Percentiles rank a stretch among this genome's conserved stretches.
Conservation (phyloP, 2,797 vertebrate species). For the Buceros bicornis region DNA sequence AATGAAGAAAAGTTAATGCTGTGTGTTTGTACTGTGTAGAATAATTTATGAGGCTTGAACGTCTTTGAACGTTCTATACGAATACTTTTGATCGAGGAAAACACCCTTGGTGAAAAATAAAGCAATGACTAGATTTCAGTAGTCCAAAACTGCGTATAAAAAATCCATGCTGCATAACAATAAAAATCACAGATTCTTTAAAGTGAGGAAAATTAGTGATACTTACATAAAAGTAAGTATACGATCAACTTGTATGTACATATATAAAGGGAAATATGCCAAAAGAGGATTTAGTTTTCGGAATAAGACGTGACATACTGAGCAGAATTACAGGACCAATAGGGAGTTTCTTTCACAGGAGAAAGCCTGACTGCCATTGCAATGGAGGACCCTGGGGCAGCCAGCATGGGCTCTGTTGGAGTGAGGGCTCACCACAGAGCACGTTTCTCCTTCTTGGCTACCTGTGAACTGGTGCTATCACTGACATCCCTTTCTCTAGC, state of each 20-base stretch:
- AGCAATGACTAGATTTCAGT: neutral
- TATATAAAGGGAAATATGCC: neutral
- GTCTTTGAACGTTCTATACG: neutral
- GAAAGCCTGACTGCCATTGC: neutral
- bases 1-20: constrained; percentile 10
- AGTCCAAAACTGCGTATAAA: neutral
- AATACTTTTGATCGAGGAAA: neutral
- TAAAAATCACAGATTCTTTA: neutral
- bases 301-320: neutral
- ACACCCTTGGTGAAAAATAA: neutral
- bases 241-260: neutral
- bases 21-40: neutral
- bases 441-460: neutral
- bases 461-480: neutral
- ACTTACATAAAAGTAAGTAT: neutral
- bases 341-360: neutral
- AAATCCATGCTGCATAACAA: neutral
- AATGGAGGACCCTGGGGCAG: neutral
- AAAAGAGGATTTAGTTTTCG: neutral
- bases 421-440: neutral
- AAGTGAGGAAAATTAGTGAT: constrained; percentile 4
- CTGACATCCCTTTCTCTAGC: neutral
- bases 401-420: neutral
- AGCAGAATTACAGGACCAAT: neutral
- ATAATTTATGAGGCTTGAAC: constrained; percentile 25